Conservation (phyloP, 35 echinoderm and acorn worm genomes). For the Apostichopus japonicus region DNA sequence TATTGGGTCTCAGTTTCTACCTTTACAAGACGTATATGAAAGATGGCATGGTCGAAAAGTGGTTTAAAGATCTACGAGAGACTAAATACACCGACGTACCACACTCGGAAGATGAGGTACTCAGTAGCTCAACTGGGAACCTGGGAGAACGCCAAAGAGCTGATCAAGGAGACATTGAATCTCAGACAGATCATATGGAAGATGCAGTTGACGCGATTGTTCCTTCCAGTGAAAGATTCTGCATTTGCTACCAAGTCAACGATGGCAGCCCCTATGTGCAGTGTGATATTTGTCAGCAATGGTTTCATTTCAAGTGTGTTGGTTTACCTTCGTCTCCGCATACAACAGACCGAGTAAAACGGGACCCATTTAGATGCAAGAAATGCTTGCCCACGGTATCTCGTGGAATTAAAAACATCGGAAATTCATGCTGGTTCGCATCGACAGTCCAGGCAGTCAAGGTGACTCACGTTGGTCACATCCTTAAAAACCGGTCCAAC, state of each 20-base stretch:
- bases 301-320: neutral
- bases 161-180: neutral
- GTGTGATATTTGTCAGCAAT: neutral
- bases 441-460: neutral
- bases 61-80: neutral
- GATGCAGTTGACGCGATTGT: neutral
- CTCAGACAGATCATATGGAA: neutral
- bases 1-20: neutral
- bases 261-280: neutral
- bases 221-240: neutral
- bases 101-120: neutral
- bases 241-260: neutral
- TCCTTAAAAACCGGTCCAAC: neutral
- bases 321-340: neutral
- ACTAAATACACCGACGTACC: neutral
- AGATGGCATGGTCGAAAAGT: neutral
- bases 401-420: neutral
- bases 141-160: neutral
- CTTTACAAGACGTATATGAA: conserved; percentile 4
- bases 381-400: neutral
- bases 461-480: neutral
- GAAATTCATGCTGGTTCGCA: neutral
- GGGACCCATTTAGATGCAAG: neutral
- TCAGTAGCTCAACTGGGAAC: neutral
- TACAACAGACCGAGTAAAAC: neutral